phyloP scores from a whole-genome alignment of 1,140 invertebrate genomes.

The Augochlora pura region DNA sequence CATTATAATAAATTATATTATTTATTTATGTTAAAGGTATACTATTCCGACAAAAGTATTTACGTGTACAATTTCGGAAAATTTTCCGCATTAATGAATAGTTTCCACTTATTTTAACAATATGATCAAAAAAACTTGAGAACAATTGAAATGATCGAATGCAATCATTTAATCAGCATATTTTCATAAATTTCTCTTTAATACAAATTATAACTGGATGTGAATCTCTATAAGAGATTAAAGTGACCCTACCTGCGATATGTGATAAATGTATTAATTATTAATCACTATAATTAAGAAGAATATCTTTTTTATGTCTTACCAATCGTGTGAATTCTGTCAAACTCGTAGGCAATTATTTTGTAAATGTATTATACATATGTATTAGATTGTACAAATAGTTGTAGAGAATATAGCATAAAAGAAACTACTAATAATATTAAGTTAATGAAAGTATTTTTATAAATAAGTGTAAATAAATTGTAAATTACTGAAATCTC shows the following conservation, averaged over 20 bases:
- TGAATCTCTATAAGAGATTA: too few species aligned
- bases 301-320: constrained; percentile 5
- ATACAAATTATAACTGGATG: too few species aligned
- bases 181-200: too few species aligned
- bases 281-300: neutral
- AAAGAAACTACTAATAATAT: neutral
- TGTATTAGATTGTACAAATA: neutral
- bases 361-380: neutral
- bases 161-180: neutral
- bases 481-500: neutral
- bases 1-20: neutral
- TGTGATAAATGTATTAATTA: constrained; percentile 1
- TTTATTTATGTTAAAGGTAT: neutral
- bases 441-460: neutral
- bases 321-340: neutral
- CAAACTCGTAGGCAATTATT: neutral
- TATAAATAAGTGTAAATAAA: neutral
- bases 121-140: neutral
- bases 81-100: neutral
- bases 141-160: neutral
- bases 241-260: neutral
- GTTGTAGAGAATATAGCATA: neutral
- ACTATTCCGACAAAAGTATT: too few species aligned
- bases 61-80: neutral
- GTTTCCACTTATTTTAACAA: neutral